phyloP scores from a whole-genome alignment of 2,797 vertebrate species.

The Prionace glauca region DNA sequence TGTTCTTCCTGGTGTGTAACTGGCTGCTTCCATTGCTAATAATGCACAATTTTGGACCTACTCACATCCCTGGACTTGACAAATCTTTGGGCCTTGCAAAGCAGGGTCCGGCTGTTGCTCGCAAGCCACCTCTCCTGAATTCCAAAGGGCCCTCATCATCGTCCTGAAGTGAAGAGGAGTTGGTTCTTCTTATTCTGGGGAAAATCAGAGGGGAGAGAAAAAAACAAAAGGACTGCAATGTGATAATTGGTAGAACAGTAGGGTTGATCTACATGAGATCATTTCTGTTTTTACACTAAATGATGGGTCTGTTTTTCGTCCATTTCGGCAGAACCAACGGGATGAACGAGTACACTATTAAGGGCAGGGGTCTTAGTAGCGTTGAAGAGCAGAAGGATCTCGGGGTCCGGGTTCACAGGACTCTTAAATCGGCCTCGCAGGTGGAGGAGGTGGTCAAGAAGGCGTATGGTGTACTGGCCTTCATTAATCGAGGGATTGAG shows the following conservation, averaged over 20 bases:
- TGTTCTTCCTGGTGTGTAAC: not conserved
- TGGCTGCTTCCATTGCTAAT: not conserved
- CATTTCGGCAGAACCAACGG: too few relatives aligned
- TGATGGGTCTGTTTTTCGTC: not conserved
- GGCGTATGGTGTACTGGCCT: too few relatives aligned
- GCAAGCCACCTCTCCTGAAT: conserved; percentile 84
- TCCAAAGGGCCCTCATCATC: conserved; percentile 70
- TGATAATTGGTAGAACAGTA: not conserved
- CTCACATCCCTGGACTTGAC: conserved; percentile 57
- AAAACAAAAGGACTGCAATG: not conserved
- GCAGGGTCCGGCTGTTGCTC: conserved; percentile 87
- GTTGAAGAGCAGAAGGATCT: too few relatives aligned
- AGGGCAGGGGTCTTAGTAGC: too few relatives aligned
- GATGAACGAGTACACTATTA: too few relatives aligned
- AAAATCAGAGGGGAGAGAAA: not conserved
- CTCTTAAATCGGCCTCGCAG: too few relatives aligned
- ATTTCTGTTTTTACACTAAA: not conserved
- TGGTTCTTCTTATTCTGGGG: conserved; percentile 81
- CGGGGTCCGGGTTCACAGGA: too few relatives aligned
- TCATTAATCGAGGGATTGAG: too few relatives aligned
- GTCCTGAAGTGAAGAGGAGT: conserved; percentile 79
- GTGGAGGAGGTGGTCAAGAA: too few relatives aligned
- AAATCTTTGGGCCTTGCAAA: conserved; percentile 79
- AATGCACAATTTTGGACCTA: not conserved
- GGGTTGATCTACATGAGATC: not conserved